Base-by-base conservation (phyloP, 2,888 invertebrate species). In the Cephus pulcher region DNA sequence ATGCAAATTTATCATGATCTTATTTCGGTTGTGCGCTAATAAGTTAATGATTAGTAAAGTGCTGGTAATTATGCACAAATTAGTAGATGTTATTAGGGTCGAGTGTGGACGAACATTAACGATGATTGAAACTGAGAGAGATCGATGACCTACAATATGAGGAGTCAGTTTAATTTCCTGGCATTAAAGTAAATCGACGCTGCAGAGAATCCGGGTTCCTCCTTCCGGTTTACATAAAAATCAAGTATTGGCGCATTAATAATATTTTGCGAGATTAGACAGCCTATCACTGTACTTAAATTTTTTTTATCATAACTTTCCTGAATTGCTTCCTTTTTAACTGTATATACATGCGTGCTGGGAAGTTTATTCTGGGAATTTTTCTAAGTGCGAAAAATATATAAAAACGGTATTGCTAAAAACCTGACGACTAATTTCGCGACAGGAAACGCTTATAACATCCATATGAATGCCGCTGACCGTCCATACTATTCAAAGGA, bases 91-190 rank as follows among this genome's bases (percentile, higher is more conserved):
- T 77, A 84, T 82, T 82, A 78, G 78, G 76, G 83, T 81, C 79
- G 76, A n/a, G 30, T 74, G 6, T 76, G 23, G 69, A 35, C 33
- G 69, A 37, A 70, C 75, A 78, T 56, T 69, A 40, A 37, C 15
- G 32, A 12, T 73, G 73, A 84, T 80, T 76, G 75, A 78, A 77
- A 80, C 34, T 73, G 78, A 73, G 76, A 78, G 74, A 34, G 76
- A 78, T 78, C 68, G 76, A 78, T 78, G 56, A 79, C 33, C 74
- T 34, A 70, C 70, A 76, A 79, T 75, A 79, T 83, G 40, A 70
- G 71, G 23, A 77, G 76, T 78, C 75, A 71, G 78, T 82, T 80
- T 83, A 83, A 84, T 84, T 83, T 82, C 82, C 83, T 79, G 82
- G 34, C 73, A 37, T 76, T 76, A 69, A 73, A 75, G 75, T 12